phyloP scores from a whole-genome alignment of 2,888 invertebrate species.

The Rhynchonema sp. region DNA sequence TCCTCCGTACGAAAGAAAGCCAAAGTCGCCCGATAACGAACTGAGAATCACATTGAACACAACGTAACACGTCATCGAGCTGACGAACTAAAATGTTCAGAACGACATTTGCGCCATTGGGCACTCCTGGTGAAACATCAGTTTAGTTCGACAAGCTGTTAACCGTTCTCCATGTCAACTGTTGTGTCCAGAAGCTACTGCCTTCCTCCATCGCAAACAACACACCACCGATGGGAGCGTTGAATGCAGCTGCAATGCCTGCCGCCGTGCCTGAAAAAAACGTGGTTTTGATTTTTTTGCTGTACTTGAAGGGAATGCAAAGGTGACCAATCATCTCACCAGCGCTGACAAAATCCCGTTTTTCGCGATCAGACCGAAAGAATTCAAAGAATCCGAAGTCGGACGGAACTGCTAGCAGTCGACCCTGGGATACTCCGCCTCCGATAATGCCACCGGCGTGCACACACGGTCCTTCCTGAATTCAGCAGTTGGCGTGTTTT shows the following conservation, averaged over 20 bases:
- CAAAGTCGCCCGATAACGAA: background rate
- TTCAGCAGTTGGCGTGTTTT: too few species aligned
- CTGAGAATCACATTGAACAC: background rate
- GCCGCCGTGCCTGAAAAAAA: too few species aligned
- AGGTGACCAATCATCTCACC: too few species aligned
- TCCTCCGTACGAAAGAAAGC: background rate
- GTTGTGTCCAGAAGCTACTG: conserved; percentile 90
- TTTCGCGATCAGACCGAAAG: conserved; percentile 84
- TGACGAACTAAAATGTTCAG: background rate
- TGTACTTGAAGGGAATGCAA: too few species aligned
- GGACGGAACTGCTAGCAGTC: conserved; percentile 32
- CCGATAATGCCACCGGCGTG: conserved; percentile 88
- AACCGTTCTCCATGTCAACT: conserved; percentile 79
- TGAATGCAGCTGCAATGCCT: conserved; percentile 89
- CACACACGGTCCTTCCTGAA: conserved; percentile 93
- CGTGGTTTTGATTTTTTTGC: too few species aligned
- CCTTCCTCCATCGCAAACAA: conserved; percentile 60
- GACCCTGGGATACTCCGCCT: conserved; percentile 85
- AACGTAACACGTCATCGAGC: background rate
- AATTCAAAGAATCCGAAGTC: conserved; percentile 47
- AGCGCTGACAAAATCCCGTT: conserved; percentile 83
- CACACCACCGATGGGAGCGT: conserved; percentile 58
- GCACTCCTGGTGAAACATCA: background rate
- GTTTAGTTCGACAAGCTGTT: conserved; percentile 48
- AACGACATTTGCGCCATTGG: background rate